A percentile compares a stretch with the other conserved stretches of the same genome.
phyloP scores from a whole-genome alignment of 2,797 vertebrate genomes.

The Bovichtus diacanthus region DNA sequence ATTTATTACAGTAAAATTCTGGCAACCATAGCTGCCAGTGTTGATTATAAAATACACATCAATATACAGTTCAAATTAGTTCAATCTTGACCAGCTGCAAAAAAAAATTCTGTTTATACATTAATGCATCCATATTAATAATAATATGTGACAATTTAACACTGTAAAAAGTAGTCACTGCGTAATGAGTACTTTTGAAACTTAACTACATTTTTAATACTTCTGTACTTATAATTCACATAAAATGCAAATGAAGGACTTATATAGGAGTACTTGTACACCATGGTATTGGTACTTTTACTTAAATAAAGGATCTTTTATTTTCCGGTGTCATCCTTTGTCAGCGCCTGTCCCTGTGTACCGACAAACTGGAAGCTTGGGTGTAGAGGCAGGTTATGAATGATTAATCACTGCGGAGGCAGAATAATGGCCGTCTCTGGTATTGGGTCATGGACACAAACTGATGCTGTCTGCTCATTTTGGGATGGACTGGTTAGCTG shows the following conservation, averaged over 20 bases:
- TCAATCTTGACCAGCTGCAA: neutral
- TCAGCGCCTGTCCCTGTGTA: constrained; percentile 52
- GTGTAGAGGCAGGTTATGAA: constrained; percentile 75
- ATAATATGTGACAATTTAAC: neutral
- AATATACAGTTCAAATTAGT: neutral
- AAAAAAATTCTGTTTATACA: neutral
- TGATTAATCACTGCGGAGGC: constrained; percentile 74
- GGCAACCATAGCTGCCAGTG: too few species aligned
- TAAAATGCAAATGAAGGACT: neutral
- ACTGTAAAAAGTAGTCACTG: neutral
- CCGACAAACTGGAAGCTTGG: constrained; percentile 66
- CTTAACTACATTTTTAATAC: neutral
- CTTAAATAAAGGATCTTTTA: neutral
- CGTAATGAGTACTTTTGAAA: neutral
- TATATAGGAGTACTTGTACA: neutral
- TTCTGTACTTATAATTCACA: neutral
- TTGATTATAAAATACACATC: neutral
- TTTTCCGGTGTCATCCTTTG: constrained; percentile 36
- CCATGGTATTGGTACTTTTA: neutral
- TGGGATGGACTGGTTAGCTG: constrained; percentile 81
- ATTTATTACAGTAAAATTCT: too few species aligned
- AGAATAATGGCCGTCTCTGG: constrained; percentile 77
- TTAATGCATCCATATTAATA: neutral
- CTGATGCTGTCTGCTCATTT: constrained; percentile 84
- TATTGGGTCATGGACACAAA: constrained; percentile 81